Evolutionary conservation across 2,113 vertebrate species (phyloP).

Genomic region (Misgurnus anguillicaudatus): DNA sequence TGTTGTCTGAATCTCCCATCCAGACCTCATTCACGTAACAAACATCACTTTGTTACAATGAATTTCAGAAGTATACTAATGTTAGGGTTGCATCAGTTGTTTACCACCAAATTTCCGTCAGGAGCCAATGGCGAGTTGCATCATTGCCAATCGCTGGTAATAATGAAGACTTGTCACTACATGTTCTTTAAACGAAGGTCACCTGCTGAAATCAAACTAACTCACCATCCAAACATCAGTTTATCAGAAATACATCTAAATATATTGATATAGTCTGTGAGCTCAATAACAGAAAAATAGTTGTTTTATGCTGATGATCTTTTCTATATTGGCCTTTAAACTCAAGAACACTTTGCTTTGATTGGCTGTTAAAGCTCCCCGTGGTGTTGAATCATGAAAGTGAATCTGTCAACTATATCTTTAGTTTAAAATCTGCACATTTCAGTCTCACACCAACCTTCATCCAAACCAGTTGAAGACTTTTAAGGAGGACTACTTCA

Average conservation of each 20-base stretch:
- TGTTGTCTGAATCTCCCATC: constrained; percentile 12
- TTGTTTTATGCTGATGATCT: neutral
- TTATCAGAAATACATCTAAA: neutral
- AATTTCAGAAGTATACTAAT: constrained; percentile 70
- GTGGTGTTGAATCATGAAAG: constrained; percentile 65
- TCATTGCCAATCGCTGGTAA: constrained; percentile 72
- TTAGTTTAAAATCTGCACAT: neutral
- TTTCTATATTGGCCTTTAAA: constrained; percentile 38
- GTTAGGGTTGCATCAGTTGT: constrained; percentile 80
- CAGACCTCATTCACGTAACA: constrained; percentile 62
- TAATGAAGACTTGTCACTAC: constrained; percentile 60
- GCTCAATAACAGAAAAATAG: constrained; percentile 4
- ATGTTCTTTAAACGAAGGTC: constrained; percentile 33
- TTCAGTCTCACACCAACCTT: neutral
- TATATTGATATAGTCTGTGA: neutral
- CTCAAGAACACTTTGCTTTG: constrained; percentile 36
- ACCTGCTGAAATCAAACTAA: neutral
- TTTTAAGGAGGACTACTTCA: neutral
- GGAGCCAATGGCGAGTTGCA: constrained; percentile 71
- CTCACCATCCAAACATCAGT: neutral
- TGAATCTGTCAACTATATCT: constrained; percentile 50
- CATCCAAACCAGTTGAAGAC: neutral
- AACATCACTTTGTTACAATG: constrained; percentile 68
- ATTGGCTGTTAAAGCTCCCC: constrained; percentile 67
- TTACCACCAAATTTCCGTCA: constrained; percentile 77